These are phyloP conservation scores for Lates calcarifer DNA, from an alignment of 2,113 vertebrate genomes.

Conservation along the genomic window DNA sequence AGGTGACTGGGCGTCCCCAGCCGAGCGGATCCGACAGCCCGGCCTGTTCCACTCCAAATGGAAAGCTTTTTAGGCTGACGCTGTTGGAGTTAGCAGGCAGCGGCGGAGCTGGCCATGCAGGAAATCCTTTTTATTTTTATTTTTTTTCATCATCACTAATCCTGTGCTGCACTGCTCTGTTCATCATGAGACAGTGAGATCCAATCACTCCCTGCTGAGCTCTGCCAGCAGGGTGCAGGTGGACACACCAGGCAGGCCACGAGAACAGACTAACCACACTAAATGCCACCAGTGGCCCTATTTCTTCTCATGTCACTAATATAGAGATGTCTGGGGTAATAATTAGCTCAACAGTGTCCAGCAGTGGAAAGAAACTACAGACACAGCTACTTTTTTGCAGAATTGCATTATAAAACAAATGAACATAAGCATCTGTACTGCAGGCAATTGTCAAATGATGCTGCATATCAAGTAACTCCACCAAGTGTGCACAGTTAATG, in stretches of 20 bases:
- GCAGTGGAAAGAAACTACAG: neutral
- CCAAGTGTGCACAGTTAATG: slow-evolving; percentile 70
- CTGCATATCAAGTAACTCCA: slow-evolving; percentile 56
- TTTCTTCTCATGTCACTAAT: slow-evolving; percentile 8
- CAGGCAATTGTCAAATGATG: slow-evolving; percentile 37
- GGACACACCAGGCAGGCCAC: slow-evolving; percentile 11
- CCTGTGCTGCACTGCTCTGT: slow-evolving; percentile 5
- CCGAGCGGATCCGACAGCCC: slow-evolving; percentile 48
- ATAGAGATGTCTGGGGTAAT: neutral
- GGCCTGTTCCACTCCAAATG: slow-evolving; percentile 12
- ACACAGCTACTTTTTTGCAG: neutral
- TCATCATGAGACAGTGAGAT: slow-evolving; percentile 25
- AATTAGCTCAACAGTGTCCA: slow-evolving; percentile 10
- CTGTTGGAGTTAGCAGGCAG: slow-evolving; percentile 27
- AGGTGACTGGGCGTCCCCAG: slow-evolving; percentile 66
- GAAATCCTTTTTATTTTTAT: slow-evolving; percentile 34
- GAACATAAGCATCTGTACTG: neutral
- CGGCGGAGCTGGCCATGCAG: slow-evolving; percentile 24
- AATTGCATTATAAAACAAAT: slow-evolving; percentile 27
- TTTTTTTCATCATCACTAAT: slow-evolving; percentile 32
- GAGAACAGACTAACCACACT: neutral
- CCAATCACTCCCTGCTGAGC: slow-evolving; percentile 44
- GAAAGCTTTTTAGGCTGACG: slow-evolving; percentile 41
- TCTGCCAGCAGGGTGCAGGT: slow-evolving; percentile 37
- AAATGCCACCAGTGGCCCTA: neutral